phyloP scores from a whole-genome alignment of 2,797 vertebrate species.

The Lycodopsis pacificus region DNA sequence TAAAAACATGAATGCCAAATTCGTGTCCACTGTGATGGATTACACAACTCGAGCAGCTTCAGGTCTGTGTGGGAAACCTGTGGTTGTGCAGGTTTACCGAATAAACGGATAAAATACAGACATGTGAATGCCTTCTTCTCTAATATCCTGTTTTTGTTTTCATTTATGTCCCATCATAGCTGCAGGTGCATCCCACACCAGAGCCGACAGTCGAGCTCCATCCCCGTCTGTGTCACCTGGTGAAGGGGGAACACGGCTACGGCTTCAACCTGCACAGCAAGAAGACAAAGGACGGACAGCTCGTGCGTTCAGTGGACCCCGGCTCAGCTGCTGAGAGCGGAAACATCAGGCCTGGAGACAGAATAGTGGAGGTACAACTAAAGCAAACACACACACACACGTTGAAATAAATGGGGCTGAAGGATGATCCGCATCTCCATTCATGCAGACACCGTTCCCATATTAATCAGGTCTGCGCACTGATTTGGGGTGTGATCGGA shows the following conservation, averaged over 20 bases:
- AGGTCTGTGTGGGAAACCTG: not conserved
- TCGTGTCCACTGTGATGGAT: not conserved
- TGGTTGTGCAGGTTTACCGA: not conserved
- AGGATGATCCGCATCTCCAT: not conserved
- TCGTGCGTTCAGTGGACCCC: conserved; percentile 91
- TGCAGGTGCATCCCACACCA: conserved; percentile 54
- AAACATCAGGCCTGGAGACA: conserved; percentile 89
- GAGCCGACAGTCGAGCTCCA: conserved; percentile 78
- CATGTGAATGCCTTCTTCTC: not conserved
- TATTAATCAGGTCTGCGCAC: conserved; percentile 29
- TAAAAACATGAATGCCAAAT: not conserved
- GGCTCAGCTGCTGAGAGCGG: conserved; percentile 88
- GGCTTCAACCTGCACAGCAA: conserved; percentile 96
- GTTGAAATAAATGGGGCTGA: not conserved
- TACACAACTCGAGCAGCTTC: not conserved
- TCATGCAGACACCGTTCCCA: not conserved
- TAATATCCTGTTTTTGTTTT: not conserved
- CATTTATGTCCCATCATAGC: conserved; percentile 13
- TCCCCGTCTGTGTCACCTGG: conserved; percentile 91
- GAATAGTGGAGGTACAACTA: conserved; percentile 88
- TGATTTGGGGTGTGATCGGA: conserved; percentile 42
- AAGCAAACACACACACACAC: not conserved
- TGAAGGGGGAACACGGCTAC: conserved; percentile 88
- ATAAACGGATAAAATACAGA: not conserved
- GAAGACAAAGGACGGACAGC: conserved; percentile 90